phyloP scores from a whole-genome alignment of 2,888 invertebrate genomes.

The Lordiphosa andalusiaca region DNA sequence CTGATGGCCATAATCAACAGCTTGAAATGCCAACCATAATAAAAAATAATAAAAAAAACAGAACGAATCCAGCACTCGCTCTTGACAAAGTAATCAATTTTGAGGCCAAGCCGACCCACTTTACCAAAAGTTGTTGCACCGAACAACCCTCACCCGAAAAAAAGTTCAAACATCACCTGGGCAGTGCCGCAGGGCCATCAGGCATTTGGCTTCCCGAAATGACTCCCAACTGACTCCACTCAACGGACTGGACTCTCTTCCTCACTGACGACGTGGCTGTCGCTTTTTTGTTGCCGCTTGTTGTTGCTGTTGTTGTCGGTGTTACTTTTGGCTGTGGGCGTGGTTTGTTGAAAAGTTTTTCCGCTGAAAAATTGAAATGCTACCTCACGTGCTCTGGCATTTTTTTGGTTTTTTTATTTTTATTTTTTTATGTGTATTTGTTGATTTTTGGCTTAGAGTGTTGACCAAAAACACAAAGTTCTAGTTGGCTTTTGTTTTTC shows the following conservation, averaged over 20 bases:
- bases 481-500: constrained; percentile 65
- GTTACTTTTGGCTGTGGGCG: constrained; percentile 27
- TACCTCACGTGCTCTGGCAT: constrained; percentile 66
- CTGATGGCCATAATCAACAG: constrained; percentile 70
- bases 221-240: constrained; percentile 26
- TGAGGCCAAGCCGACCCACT: constrained; percentile 53
- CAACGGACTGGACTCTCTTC: constrained; percentile 5
- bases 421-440: constrained; percentile 40
- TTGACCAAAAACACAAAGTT: constrained; percentile 72
- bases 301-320: constrained; percentile 29
- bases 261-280: constrained; percentile 57
- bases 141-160: constrained; percentile 9
- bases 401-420: constrained; percentile 38
- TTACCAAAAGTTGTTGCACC: constrained; percentile 45
- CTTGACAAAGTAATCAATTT: constrained; percentile 68
- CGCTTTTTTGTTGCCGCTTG: too few species aligned
- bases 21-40: constrained; percentile 49
- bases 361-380: constrained; percentile 73
- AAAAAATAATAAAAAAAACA: too few species aligned
- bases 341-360: constrained; percentile 49
- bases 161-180: constrained; percentile 68
- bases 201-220: constrained; percentile 25
- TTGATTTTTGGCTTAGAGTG: constrained; percentile 75
- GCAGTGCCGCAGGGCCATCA: constrained; percentile 45
- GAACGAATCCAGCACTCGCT: constrained; percentile 22